Base-by-base conservation (phyloP, 2,888 invertebrate species). In the Trilocha varians region DNA sequence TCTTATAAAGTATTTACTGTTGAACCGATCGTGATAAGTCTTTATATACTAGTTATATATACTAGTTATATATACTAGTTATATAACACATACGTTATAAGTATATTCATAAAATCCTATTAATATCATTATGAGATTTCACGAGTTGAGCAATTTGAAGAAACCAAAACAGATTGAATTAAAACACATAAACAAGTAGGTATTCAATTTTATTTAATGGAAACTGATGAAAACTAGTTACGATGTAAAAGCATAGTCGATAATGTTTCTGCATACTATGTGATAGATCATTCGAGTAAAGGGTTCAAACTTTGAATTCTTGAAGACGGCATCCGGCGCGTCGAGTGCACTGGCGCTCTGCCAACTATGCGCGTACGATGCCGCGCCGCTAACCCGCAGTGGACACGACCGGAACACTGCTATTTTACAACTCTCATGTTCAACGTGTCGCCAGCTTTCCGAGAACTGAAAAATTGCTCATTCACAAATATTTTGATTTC, bases 291-390 rank as follows among this genome's bases (percentile, higher is more conserved):
- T 2, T 40, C 32, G 3, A 25, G 6, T 9, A 25, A 44, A 41
- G 44, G 50, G 50, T 51, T 49, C 45, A 38, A 42, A 41, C 42
- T 50, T 52, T 45, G 46, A 56, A 63, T 63, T 62, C 58, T 59
- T 52, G 48, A 58, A 61, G 57, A 59, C 53, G 65, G 70, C 62
- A 74, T 76, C 74, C 75, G 73, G 65, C 57, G 42, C 36, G 36
- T 50, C 43, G 62, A 67, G 61, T 79, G 79, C 80, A 79, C 55
- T 79, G 82, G 82, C 72, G n/a, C 13, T 3, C 48, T 18, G 70
- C 72, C 72, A 72, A 71, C 45, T 58, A 67, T 70, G 69, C 69
- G 69, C 70, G 53, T 58, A n/a, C n/a, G n/a, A n/a, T n/a, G n/a
- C n/a, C n/a, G 55, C 68, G 57, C 62, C 52, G 70, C 71, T 69